A percentile compares a stretch with the other conserved stretches of the same genome.
phyloP scores from a whole-genome alignment of 2,113 vertebrate genomes.

The Etheostoma spectabile region DNA sequence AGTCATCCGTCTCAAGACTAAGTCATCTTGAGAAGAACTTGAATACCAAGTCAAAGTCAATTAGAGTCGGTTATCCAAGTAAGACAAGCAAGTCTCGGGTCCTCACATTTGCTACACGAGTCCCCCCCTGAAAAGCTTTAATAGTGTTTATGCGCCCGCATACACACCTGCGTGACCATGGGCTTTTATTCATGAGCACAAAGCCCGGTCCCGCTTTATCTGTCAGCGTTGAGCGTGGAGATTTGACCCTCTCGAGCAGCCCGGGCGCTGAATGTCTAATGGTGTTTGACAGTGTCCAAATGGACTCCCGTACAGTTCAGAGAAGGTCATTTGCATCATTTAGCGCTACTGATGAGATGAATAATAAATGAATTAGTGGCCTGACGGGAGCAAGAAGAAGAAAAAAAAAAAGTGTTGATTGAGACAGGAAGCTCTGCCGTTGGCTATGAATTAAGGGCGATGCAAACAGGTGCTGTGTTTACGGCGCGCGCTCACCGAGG shows the following conservation, averaged over 20 bases:
- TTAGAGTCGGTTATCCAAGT: no score
- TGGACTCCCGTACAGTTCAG: conserved; percentile 76
- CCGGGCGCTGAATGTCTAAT: conserved; percentile 69
- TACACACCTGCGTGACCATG: conserved; percentile 2
- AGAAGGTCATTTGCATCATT: conserved; percentile 79
- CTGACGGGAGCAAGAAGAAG: conserved; percentile 35
- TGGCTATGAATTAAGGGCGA: conserved; percentile 37
- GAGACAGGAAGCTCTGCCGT: conserved; percentile 57
- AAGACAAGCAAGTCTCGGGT: no score
- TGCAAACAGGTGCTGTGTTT: conserved; percentile 73
- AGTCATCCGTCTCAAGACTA: no score
- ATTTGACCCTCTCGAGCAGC: conserved; percentile 69
- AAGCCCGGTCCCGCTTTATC: conserved; percentile 56
- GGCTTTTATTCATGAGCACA: conserved; percentile 22
- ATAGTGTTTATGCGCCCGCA: conserved; percentile 26
- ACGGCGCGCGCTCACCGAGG: conserved; percentile 37
- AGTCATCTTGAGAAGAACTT: no score
- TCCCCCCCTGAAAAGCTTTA: not conserved
- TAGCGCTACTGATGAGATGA: conserved; percentile 76
- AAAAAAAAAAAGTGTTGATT: conserved; percentile 40
- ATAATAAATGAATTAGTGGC: conserved; percentile 75
- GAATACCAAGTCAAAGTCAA: no score
- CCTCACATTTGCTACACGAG: no score
- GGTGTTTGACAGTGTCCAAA: conserved; percentile 80
- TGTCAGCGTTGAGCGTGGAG: conserved; percentile 58